Evolutionary conservation across 2,888 invertebrate species (phyloP).

Genomic region (Polylopha cassiicola): DNA sequence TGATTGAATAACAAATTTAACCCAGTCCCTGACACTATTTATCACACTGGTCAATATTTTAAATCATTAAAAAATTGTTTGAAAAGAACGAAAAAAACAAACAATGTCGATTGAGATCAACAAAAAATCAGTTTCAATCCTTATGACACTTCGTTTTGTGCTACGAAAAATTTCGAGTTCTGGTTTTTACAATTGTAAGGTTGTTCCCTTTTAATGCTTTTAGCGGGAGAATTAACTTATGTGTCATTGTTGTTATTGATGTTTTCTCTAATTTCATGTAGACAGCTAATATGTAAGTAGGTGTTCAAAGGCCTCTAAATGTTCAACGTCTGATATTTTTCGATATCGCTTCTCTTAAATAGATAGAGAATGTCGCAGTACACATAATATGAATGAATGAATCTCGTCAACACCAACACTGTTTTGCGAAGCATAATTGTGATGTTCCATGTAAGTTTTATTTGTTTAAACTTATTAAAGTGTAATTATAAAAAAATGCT

Average conservation of each 20-base stretch:
- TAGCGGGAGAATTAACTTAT: constrained; percentile 12
- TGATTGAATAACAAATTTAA: too few relatives aligned
- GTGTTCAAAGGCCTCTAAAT: constrained; percentile 34
- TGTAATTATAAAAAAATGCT: constrained; percentile 49
- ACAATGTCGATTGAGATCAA: too few relatives aligned
- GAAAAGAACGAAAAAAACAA: too few relatives aligned
- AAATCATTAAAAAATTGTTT: too few relatives aligned
- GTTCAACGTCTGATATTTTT: constrained; percentile 41
- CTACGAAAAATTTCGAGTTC: constrained; percentile 13
- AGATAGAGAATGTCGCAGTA: constrained; percentile 47
- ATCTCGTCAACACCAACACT: constrained; percentile 61
- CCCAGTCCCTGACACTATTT: too few relatives aligned
- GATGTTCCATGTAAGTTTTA: constrained; percentile 75
- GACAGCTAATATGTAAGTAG: constrained; percentile 12
- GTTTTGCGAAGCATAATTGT: constrained; percentile 77
- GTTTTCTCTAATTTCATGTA: constrained; percentile 15
- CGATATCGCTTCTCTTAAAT: constrained; percentile 45
- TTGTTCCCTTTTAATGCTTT: constrained; percentile 15
- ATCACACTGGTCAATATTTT: too few relatives aligned
- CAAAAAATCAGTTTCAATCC: constrained; percentile 14
- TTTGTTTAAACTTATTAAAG: constrained; percentile 73
- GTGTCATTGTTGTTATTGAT: constrained; percentile 18
- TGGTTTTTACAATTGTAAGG: constrained; percentile 18
- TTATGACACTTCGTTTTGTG: too few relatives aligned
- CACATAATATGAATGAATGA: constrained; percentile 36